These are phyloP conservation scores for Atta colombica DNA, from an alignment of 1,140 invertebrate genomes.

Conservation along the genomic window DNA sequence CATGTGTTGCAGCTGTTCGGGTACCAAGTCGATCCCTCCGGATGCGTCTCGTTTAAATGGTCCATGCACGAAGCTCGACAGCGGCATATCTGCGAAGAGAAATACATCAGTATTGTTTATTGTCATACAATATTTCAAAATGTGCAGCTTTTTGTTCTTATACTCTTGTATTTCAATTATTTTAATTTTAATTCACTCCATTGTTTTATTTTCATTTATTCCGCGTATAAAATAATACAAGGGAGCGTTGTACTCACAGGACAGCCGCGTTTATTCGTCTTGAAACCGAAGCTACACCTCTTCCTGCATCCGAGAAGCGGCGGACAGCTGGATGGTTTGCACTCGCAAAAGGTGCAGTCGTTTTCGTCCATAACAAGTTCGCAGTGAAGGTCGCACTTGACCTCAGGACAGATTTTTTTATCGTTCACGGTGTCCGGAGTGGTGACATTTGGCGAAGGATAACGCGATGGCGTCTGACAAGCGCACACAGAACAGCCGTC, in stretches of 20 bases:
- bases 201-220: neutral
- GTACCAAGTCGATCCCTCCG: slow-evolving; percentile 82
- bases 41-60: slow-evolving; percentile 79
- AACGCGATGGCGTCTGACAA: slow-evolving; percentile 67
- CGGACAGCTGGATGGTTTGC: slow-evolving; percentile 78
- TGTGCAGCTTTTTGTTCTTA: neutral
- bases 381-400: slow-evolving; percentile 81
- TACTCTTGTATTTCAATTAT: neutral
- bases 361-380: slow-evolving; percentile 82
- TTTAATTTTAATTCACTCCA: neutral
- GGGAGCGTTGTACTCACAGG: slow-evolving; percentile 72
- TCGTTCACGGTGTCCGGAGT: slow-evolving; percentile 8
- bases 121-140: neutral
- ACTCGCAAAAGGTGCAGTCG: slow-evolving; percentile 82
- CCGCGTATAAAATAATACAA: neutral
- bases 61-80: slow-evolving; percentile 81
- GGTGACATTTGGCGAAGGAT: slow-evolving; percentile 45
- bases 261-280: slow-evolving; percentile 80
- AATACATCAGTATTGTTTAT: neutral
- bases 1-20: slow-evolving; percentile 81
- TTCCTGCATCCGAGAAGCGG: slow-evolving; percentile 78
- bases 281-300: slow-evolving; percentile 82
- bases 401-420: slow-evolving; percentile 79
- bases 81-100: slow-evolving; percentile 79
- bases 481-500: slow-evolving; percentile 78